Conservation (phyloP, 2,113 vertebrate species). For the Nyctibius bracteatus region DNA sequence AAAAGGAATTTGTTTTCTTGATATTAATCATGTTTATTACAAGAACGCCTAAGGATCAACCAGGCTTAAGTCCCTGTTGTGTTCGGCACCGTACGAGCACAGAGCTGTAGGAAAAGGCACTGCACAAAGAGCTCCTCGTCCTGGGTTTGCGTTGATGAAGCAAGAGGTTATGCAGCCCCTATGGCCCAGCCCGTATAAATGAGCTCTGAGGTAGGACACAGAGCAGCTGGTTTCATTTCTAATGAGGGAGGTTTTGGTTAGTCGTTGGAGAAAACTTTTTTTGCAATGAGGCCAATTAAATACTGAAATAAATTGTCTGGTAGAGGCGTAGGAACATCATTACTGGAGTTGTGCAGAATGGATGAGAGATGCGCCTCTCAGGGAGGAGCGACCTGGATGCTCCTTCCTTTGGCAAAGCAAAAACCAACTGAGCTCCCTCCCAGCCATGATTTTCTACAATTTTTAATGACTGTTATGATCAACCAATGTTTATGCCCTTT, state of each 20-base stretch:
- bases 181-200: background rate
- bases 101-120: background rate
- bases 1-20: background rate
- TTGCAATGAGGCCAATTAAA: background rate
- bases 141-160: background rate
- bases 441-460: background rate
- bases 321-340: accelerated
- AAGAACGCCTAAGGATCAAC: background rate
- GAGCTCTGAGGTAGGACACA: background rate
- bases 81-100: background rate
- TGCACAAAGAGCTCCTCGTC: background rate
- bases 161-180: background rate
- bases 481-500: background rate
- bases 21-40: background rate
- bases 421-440: background rate
- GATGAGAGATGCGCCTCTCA: background rate
- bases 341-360: background rate
- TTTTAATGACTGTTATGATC: background rate
- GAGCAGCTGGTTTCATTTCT: background rate
- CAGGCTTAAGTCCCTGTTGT: background rate
- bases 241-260: background rate
- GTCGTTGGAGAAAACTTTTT: background rate
- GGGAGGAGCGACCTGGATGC: background rate
- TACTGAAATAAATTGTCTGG: background rate
- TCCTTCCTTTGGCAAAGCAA: background rate